Percentiles rank a stretch among this genome's conserved stretches.
Conservation (phyloP, 2,888 invertebrate genomes). For the Leptopilina drosophilae region DNA sequence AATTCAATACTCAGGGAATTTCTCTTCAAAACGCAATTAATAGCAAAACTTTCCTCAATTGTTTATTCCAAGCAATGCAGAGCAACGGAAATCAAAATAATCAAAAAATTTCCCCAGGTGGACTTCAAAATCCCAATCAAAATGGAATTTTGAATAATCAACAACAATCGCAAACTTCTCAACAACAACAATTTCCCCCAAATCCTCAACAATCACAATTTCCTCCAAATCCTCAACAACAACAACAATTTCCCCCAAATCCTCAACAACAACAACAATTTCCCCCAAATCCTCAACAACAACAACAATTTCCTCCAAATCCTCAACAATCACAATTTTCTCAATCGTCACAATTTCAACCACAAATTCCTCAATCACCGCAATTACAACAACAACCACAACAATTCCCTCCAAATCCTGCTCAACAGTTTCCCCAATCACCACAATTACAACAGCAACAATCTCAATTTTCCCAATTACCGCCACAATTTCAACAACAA, state of each 20-base stretch:
- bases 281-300: background rate
- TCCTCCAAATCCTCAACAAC: background rate
- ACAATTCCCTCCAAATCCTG: too few species aligned
- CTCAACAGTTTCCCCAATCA: background rate
- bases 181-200: background rate
- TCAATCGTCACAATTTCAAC: background rate
- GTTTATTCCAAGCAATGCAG: background rate
- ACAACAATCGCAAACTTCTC: background rate
- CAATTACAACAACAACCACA: background rate
- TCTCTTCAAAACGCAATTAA: background rate
- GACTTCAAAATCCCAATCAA: background rate
- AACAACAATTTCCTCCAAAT: background rate
- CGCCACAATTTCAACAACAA: background rate
- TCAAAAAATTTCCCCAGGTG: background rate
- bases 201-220: background rate
- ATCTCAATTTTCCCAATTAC: background rate
- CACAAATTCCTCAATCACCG: background rate
- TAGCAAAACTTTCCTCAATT: background rate
- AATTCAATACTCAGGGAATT: background rate
- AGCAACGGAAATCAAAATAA: background rate
- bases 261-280: background rate
- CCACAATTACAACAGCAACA: background rate
- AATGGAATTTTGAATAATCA: background rate
- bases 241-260: background rate
- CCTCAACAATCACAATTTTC: background rate